Evolutionary conservation across 2,888 invertebrate species (phyloP).

Genomic region (Nomada goodeniana): DNA sequence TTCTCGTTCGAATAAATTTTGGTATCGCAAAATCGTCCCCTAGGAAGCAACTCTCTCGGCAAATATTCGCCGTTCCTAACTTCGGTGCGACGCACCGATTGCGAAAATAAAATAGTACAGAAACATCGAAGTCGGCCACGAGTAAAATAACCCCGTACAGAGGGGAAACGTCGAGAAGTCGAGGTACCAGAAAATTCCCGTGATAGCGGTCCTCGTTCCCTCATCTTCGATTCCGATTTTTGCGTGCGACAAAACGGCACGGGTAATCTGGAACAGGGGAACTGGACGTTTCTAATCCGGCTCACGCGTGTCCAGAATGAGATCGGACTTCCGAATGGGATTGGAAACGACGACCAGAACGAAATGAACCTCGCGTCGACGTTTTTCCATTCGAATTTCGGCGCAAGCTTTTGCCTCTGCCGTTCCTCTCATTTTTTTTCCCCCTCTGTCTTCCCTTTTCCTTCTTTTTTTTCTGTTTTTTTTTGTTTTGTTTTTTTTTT

Average conservation of each 20-base stretch:
- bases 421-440: neutral
- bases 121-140: too few species aligned
- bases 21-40: too few species aligned
- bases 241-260: slow-evolving; percentile 21
- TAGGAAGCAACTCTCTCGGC: too few species aligned
- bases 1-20: too few species aligned
- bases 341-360: slow-evolving; percentile 41
- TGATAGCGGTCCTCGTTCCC: neutral
- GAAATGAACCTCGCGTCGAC: slow-evolving; percentile 40
- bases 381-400: slow-evolving; percentile 58
- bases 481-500: slow-evolving; percentile 21
- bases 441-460: too few species aligned
- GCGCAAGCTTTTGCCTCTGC: neutral
- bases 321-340: slow-evolving; percentile 48
- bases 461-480: neutral
- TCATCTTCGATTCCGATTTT: slow-evolving; percentile 42
- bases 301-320: slow-evolving; percentile 57
- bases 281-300: slow-evolving; percentile 58
- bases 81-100: too few species aligned
- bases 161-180: neutral
- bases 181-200: neutral
- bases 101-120: neutral
- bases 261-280: slow-evolving; percentile 31
- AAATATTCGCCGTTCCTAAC: too few species aligned
- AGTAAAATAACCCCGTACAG: neutral